Percentiles rank a stretch among this genome's conserved stretches.
phyloP scores from a whole-genome alignment of 2,888 invertebrate species.

The Argynnis bischoffii region DNA sequence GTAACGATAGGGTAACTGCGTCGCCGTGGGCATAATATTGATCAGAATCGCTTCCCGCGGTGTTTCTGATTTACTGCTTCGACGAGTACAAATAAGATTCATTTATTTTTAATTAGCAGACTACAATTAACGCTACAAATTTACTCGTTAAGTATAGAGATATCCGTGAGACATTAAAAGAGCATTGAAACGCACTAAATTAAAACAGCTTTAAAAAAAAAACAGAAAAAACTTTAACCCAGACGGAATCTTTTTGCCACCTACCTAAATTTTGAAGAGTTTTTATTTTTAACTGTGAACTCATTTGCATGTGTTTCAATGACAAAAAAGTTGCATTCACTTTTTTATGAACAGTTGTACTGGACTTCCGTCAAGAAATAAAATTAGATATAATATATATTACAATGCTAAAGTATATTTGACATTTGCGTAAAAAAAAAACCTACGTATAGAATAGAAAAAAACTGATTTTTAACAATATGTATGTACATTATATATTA shows the following conservation, averaged over 20 bases:
- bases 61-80: slow-evolving; percentile 59
- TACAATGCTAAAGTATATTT: background rate
- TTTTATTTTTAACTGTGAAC: slow-evolving; percentile 46
- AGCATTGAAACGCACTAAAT: background rate
- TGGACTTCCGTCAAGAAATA: slow-evolving; percentile 13
- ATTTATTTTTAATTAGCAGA: slow-evolving; percentile 46
- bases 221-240: slow-evolving; percentile 12
- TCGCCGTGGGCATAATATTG: slow-evolving; percentile 71
- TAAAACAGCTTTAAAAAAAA: background rate
- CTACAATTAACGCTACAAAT: slow-evolving; percentile 26
- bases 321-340: slow-evolving; percentile 26
- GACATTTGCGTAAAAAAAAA: background rate
- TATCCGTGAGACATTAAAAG: background rate
- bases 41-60: slow-evolving; percentile 56
- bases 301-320: slow-evolving; percentile 41
- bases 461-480: background rate
- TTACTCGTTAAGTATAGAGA: background rate
- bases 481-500: background rate
- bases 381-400: background rate
- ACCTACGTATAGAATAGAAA: background rate
- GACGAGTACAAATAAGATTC: slow-evolving; percentile 48
- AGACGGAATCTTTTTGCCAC: slow-evolving; percentile 29
- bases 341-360: slow-evolving; percentile 13
- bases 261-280: slow-evolving; percentile 38
- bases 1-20: slow-evolving; percentile 65